phyloP scores from a whole-genome alignment of 2,113 vertebrate genomes.

The Parotia lawesii region DNA sequence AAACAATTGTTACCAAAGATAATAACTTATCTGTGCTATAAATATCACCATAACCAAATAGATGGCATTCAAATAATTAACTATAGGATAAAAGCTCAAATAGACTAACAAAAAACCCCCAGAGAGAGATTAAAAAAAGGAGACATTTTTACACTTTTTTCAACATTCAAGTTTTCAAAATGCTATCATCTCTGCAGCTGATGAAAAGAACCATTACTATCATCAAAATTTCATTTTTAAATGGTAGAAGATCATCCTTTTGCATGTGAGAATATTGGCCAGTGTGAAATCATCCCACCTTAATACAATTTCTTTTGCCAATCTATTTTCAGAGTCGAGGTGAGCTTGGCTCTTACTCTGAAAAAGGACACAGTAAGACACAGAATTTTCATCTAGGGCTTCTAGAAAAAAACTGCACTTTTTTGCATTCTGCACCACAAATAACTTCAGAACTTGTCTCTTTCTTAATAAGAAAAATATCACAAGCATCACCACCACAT shows the following conservation, averaged over 20 bases:
- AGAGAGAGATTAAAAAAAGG: not conserved
- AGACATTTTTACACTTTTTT: not conserved
- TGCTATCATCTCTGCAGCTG: not conserved
- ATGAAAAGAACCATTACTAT: not conserved
- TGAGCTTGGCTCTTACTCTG: not conserved
- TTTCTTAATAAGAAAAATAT: not conserved
- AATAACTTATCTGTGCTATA: not conserved
- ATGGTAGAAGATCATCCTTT: not conserved
- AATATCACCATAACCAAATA: not conserved
- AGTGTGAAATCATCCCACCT: not conserved
- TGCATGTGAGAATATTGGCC: not conserved
- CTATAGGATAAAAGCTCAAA: not conserved
- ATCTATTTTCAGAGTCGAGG: not conserved
- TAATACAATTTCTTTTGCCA: not conserved
- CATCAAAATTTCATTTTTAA: not conserved
- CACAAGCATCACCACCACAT: not conserved
- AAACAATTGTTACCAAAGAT: not conserved
- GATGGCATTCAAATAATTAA: not conserved
- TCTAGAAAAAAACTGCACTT: not conserved
- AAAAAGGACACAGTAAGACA: not conserved
- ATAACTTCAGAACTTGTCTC: not conserved
- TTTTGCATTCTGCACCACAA: not conserved
- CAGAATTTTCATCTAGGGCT: not conserved
- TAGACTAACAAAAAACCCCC: not conserved
- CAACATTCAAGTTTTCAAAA: not conserved